phyloP scores from a whole-genome alignment of 2,888 invertebrate genomes.

The Drosophila fungiperda region DNA sequence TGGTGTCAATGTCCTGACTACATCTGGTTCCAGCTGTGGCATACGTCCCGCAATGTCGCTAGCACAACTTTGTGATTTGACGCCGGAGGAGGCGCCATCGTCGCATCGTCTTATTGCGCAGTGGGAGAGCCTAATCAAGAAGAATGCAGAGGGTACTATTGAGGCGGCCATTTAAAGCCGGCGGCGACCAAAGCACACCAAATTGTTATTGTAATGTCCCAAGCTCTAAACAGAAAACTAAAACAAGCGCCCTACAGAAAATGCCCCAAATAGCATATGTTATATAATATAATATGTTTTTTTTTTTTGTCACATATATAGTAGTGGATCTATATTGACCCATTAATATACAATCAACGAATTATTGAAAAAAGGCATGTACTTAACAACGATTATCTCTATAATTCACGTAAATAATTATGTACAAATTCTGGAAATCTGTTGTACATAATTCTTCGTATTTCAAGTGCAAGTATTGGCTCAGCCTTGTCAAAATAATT shows the following conservation, averaged over 20 bases:
- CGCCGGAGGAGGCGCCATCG: conserved; percentile 89
- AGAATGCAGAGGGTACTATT: conserved; percentile 78
- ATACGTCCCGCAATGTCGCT: conserved; percentile 89
- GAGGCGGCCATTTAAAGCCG: conserved; percentile 61
- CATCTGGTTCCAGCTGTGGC: conserved; percentile 83
- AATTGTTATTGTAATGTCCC: conserved; percentile 72
- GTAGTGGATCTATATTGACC: background rate
- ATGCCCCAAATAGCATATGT: background rate
- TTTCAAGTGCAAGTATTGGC: conserved; percentile 60
- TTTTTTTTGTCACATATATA: conserved; percentile 23
- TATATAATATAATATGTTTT: conserved; percentile 2
- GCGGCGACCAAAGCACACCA: conserved; percentile 65
- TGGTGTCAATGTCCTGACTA: conserved; percentile 31
- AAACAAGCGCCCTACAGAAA: background rate
- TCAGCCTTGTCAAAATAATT: conserved; percentile 60
- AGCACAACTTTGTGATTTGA: conserved; percentile 89
- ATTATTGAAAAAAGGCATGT: conserved; percentile 60
- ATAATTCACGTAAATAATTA: conserved; percentile 35
- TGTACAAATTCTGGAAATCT: conserved; percentile 43
- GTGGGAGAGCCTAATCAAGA: conserved; percentile 92
- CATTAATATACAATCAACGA: conserved; percentile 54
- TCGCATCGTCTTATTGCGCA: conserved; percentile 91
- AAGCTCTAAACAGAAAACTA: conserved; percentile 34
- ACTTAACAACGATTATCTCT: conserved; percentile 50
- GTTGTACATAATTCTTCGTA: conserved; percentile 70